phyloP scores from a whole-genome alignment of 2,797 vertebrate genomes.

The Argentina silus region DNA sequence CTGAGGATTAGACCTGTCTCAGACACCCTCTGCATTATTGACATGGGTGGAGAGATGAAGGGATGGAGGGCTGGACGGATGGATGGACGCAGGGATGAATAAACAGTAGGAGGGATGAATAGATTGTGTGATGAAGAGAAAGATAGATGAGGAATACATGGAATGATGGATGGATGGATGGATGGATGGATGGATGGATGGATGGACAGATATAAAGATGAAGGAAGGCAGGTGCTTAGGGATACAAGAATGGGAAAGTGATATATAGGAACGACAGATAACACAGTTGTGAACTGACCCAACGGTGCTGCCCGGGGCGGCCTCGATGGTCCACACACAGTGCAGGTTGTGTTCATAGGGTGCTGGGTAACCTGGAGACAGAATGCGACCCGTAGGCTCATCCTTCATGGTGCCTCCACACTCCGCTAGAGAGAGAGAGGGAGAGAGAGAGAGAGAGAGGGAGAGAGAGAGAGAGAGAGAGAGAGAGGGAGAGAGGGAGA shows the following conservation, averaged over 20 bases:
- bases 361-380: slow-evolving; percentile 95
- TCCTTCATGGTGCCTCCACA: slow-evolving; percentile 91
- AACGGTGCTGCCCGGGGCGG: slow-evolving; percentile 92
- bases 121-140: neutral
- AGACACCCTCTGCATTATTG: too few relatives aligned
- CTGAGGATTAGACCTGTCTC: neutral
- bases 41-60: neutral
- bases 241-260: slow-evolving; percentile 40
- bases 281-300: slow-evolving; percentile 81
- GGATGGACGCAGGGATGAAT: neutral
- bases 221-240: slow-evolving; percentile 4
- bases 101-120: neutral
- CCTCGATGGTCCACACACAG: slow-evolving; percentile 95
- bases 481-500: neutral
- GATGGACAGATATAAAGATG: neutral
- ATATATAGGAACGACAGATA: neutral
- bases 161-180: too few relatives aligned
- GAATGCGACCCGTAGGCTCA: slow-evolving; percentile 85
- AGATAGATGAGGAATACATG: slow-evolving; percentile 38
- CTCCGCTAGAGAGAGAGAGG: slow-evolving; percentile 79
- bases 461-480: neutral
- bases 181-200: neutral
- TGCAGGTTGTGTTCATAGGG: slow-evolving; percentile 98
- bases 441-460: slow-evolving; percentile 23
- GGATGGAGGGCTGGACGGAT: neutral